These are phyloP conservation scores for Monarcha castaneiventris DNA, from an alignment of 2,113 vertebrate genomes.

Conservation along the genomic window DNA sequence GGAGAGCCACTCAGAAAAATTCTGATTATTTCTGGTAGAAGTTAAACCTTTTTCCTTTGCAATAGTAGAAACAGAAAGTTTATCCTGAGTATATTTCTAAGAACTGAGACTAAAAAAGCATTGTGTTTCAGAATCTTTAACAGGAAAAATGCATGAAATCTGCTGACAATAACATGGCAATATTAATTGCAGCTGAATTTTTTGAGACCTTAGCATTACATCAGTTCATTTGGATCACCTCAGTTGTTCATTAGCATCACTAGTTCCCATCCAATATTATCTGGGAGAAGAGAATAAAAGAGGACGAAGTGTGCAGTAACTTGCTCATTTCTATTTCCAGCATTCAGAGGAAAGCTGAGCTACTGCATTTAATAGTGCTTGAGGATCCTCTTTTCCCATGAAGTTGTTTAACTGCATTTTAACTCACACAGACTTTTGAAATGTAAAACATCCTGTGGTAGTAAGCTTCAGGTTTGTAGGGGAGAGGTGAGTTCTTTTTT, in stretches of 20 bases:
- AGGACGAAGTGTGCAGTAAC: not conserved
- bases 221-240: not conserved
- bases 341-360: not conserved
- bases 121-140: not conserved
- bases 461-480: slow-evolving; percentile 4
- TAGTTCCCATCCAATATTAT: not conserved
- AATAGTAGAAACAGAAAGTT: not conserved
- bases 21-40: not conserved
- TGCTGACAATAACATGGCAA: not conserved
- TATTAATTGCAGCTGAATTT: accelerated
- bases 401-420: not conserved
- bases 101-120: not conserved
- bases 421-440: not conserved
- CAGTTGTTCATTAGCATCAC: not conserved
- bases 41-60: not conserved
- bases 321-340: not conserved
- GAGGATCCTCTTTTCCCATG: not conserved
- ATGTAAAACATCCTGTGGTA: not conserved
- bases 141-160: not conserved
- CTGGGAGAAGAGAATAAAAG: not conserved
- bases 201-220: not conserved
- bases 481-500: not conserved
- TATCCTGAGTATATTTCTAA: not conserved
- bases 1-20: not conserved
- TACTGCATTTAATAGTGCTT: not conserved